Base-by-base conservation (phyloP, 1,140 invertebrate genomes). In the Drosophila biarmipes region DNA sequence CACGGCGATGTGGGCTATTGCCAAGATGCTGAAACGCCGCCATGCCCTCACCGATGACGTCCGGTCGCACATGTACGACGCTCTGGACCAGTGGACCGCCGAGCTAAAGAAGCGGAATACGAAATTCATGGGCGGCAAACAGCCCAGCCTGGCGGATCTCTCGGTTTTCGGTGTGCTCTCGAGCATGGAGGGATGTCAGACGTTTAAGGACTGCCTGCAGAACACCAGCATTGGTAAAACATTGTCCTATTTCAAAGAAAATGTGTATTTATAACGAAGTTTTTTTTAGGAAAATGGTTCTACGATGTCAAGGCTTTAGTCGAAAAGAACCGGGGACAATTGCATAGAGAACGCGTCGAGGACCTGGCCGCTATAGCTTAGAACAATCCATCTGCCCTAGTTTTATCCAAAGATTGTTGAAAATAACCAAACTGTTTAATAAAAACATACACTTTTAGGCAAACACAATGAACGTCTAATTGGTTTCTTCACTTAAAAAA, bases 171-270 rank as follows among this genome's bases (percentile, higher is more conserved):
- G 98, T 12, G 95, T 98, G 11, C 93, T 99, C 4, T 97, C 95
- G 78, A 98, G 98, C 84, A 99, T 99, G 89, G 98, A 99, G 93
- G 98, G 98, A 0, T 99, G 98, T 89, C 79, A 93, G 51, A 98
- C 98, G 5, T 99, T 99, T 91, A 92, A 96, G 81, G 98, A 99
- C 91, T 92, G 97, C 21, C 73, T 94, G 15, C 58, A 92, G n/a
- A 93, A 97, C 90, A 97, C 97, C 1, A 94, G 95, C 52, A 95
- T 98, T 55, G 92, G 91, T 53, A 71, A 64, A 42, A 34, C 4
- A 4, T 1, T 8, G 4, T 0, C 5, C 34, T 14, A 0, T 4
- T 0, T 2, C 1, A 1, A 34, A 7, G 14, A 7, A 5, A 7
- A 5, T 15, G 7, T 17, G 1, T 4, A 17, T 14, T 27, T 8